Evolutionary conservation across 2,888 invertebrate genomes (phyloP).

Genomic region (Lasioglossum pauxillum): DNA sequence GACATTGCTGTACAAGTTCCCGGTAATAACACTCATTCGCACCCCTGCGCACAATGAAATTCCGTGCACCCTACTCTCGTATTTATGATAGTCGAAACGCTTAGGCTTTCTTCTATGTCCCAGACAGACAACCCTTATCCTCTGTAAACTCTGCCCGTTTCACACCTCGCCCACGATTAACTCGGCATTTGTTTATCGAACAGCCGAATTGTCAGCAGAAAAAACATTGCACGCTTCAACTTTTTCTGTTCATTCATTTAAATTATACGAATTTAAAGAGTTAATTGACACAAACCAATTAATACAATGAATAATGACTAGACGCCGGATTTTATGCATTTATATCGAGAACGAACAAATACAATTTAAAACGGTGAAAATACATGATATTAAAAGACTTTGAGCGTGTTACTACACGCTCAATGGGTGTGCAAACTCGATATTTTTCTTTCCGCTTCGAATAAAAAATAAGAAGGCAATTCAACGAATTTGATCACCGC

Average conservation of each 20-base stretch:
- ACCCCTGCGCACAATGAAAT: slow-evolving; percentile 8
- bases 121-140: slow-evolving; percentile 4
- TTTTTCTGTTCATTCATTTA: neutral
- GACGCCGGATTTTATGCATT: too few relatives aligned
- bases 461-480: neutral
- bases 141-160: neutral
- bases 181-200: neutral
- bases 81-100: slow-evolving; percentile 7
- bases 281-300: too few relatives aligned
- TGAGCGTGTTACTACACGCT: too few relatives aligned
- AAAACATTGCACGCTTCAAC: neutral
- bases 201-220: neutral
- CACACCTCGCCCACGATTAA: neutral
- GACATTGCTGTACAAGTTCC: slow-evolving; percentile 6
- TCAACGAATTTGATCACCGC: neutral
- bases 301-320: too few relatives aligned
- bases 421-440: too few relatives aligned
- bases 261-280: neutral
- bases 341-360: too few relatives aligned
- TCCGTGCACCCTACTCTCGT: slow-evolving; percentile 1
- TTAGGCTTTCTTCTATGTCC: neutral
- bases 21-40: slow-evolving; percentile 16
- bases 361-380: too few relatives aligned
- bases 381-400: too few relatives aligned
- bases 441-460: neutral